These are phyloP conservation scores for Oligia fasciuncula DNA, from an alignment of 2,888 invertebrate species.

Conservation along the genomic window DNA sequence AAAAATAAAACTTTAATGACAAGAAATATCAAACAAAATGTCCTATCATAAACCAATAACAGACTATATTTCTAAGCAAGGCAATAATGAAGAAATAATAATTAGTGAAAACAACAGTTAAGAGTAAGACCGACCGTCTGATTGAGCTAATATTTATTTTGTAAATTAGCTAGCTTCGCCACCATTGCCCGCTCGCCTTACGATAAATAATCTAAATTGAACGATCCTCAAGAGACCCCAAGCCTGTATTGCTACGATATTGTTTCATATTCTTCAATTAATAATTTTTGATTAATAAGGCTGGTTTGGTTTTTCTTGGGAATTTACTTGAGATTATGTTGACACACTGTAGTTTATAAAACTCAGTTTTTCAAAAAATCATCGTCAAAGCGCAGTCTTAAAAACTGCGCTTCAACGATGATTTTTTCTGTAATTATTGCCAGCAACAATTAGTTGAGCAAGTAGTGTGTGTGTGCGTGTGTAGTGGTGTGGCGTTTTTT, in stretches of 20 bases:
- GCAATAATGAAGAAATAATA: slow-evolving; percentile 59
- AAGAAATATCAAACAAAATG: slow-evolving; percentile 20
- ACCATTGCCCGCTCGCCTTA: slow-evolving; percentile 76
- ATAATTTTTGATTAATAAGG: slow-evolving; percentile 81
- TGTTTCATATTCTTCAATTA: slow-evolving; percentile 86
- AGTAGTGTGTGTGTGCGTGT: too few species aligned
- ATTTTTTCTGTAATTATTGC: too few species aligned
- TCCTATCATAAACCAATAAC: slow-evolving; percentile 21
- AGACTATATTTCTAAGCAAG: slow-evolving; percentile 34
- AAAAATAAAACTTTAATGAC: background rate
- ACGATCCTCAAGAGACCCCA: slow-evolving; percentile 78
- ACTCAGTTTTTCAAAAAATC: too few species aligned
- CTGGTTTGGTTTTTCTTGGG: slow-evolving; percentile 48
- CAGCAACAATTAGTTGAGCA: too few species aligned
- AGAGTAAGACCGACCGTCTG: slow-evolving; percentile 71
- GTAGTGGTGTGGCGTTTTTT: background rate
- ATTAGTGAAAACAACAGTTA: slow-evolving; percentile 63
- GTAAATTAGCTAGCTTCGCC: slow-evolving; percentile 86
- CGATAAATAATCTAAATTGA: slow-evolving; percentile 88
- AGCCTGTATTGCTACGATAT: slow-evolving; percentile 59
- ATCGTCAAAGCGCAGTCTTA: too few species aligned
- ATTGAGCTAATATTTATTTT: slow-evolving; percentile 89
- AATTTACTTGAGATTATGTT: slow-evolving; percentile 45
- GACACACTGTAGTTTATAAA: slow-evolving; percentile 6
- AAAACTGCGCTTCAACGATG: too few species aligned